A percentile compares a stretch with the other conserved stretches of the same genome.
Conservation (phyloP, 2,888 invertebrate genomes). For the Trimorus sp. region DNA sequence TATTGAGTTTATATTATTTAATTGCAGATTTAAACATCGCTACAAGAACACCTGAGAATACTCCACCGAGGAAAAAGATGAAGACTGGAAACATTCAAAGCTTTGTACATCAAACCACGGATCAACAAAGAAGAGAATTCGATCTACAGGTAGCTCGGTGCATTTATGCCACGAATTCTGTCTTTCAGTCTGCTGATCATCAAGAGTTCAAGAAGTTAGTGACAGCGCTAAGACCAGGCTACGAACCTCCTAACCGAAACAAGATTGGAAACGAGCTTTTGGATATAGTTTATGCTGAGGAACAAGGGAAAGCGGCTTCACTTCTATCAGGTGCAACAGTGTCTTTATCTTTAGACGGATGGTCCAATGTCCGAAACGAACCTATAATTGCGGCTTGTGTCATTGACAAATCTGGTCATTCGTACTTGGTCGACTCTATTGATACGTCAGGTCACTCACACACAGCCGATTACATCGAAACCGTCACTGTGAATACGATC, state of each 20-base stretch:
- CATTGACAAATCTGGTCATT: constrained; percentile 14
- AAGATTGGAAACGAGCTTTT: constrained; percentile 28
- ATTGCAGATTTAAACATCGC: no score
- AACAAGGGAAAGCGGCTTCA: not conserved
- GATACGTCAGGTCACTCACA: constrained; percentile 40
- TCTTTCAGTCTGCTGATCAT: constrained; percentile 32
- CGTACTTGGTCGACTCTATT: constrained; percentile 28
- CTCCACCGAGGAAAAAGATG: no score
- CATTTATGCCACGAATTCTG: constrained; percentile 31
- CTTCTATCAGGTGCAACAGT: not conserved
- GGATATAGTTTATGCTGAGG: constrained; percentile 7
- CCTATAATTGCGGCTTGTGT: constrained; percentile 28
- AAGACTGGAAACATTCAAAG: no score
- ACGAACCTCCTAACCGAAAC: not conserved
- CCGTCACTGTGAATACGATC: not conserved
- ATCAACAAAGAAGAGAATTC: not conserved
- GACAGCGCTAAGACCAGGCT: constrained; percentile 23
- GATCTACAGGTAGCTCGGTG: not conserved
- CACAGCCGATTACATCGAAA: constrained; percentile 12
- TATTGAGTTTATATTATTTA: no score
- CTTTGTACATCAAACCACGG: not conserved
- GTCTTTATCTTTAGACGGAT: constrained; percentile 32
- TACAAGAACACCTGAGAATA: no score
- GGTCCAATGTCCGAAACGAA: constrained; percentile 34
- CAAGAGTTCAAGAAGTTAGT: constrained; percentile 24